Base-by-base conservation (phyloP, 2,113 vertebrate species). In the human region DNA sequence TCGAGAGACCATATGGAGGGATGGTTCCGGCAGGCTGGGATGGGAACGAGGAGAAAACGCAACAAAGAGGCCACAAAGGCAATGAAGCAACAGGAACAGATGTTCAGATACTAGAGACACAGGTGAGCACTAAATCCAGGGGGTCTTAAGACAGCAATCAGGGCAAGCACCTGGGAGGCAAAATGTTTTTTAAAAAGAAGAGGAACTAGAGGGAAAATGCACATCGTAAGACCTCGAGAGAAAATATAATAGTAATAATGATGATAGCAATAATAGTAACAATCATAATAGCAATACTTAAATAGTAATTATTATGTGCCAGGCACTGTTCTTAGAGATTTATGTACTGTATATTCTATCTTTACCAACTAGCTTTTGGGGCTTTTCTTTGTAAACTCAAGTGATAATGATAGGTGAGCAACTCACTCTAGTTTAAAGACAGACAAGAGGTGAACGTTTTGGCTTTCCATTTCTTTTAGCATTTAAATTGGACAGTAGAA, bases 401-500 rank as follows among this genome's bases (percentile, higher is more conserved):
- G 50, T 23, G n/a, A 30, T 23, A 52, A 84, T 66, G 64, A 35
- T 3, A 75, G 20, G 17, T 17, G 40, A 84, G 52, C 27, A 17
- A 75, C 16, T 52, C 79, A 32, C 7, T n/a, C 30, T 83, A 61
- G 16, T 32, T 48, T 83, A 48, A 18, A 50, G n/a, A 50, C 12
- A 78, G 14, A 25, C 32, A 22, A 50, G 14, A 2, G 14, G 61
- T 78, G 27, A 38, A 4, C 30, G 23, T 40, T 59, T 40, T 52
- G 13, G 18, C n/a, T 66, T 27, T 18, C 43, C 43, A 43, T 43
- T 43, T 43, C 96, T 97, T 98, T 96, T 97, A 98, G 94, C 97
- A 93, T 93, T 98, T 96, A 68, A 98, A 97, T 82, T 68, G 87
- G 90, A 83, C 93, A 90, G 50, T 82, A 94, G 84, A 94, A 96